Evolutionary conservation across 2,113 vertebrate genomes (phyloP), one percentile per base, ranked within the genome.

Genomic region (Calypte anna): DNA sequence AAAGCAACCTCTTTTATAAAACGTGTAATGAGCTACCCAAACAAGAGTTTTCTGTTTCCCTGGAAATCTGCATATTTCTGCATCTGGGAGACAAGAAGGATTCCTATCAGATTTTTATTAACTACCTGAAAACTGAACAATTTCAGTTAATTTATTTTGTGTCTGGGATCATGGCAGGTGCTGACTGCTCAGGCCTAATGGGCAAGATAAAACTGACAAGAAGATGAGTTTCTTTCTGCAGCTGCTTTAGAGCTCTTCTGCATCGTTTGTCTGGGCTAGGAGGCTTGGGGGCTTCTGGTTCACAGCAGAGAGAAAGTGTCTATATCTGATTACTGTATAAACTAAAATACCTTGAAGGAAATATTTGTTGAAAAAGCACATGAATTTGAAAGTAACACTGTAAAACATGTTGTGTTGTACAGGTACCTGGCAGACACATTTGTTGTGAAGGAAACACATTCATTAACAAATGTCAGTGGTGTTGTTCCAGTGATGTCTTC

Each of bases 401-500:
- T 55, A 28, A 22, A 75, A 25, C 14, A 2, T 31, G 24, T 9
- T 50, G 14, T 74, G 21, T 7, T 43, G 12, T 21, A 19, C 6
- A 72, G 31, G 24, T 98, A 99, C 99, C 99, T 99, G 90, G 99
- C 99, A 78, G 99, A 99, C 82, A 99, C 99, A 3, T 99, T 99
- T 58, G 99, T 99, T 7, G 99, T 99, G 96, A 99, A 99, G 94
- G 99, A 99, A 86, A 99, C 99, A 38, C 99, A 99, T 94, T 99
- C 99, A 87, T 99, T 99, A 93, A 99, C 98, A 79, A 99, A 99
- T 1, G 99, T 99, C 96, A 99, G 96, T 0, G 99, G 99, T 8
- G 99, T 99, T 33, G 99, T 99, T 94, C 99, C 99, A 22, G 99
- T 99, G 90, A 99, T 99, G 94, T 99, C 99, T 93, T 99, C 99